These are phyloP conservation scores for Thumatha senex DNA, from an alignment of 2,888 invertebrate genomes.

Conservation along the genomic window DNA sequence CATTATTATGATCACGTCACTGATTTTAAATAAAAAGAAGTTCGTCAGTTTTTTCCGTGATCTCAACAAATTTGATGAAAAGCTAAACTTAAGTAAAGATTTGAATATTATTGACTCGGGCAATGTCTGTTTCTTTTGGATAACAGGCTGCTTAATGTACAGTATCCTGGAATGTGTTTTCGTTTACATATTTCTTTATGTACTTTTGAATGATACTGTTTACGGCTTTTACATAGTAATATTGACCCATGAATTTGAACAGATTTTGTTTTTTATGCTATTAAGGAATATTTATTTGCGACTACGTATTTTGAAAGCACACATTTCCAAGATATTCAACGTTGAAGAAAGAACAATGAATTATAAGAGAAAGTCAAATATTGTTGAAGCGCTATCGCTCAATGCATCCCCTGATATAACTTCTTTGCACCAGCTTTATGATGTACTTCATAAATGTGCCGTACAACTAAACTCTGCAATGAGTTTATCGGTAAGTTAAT, in stretches of 20 bases:
- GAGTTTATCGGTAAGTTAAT: constrained; percentile 56
- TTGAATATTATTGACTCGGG: constrained; percentile 33
- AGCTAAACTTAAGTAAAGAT: constrained; percentile 50
- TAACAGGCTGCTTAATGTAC: constrained; percentile 32
- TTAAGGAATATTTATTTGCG: constrained; percentile 48
- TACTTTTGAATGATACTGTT: constrained; percentile 18
- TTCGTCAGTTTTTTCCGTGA: constrained; percentile 45
- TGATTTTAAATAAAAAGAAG: constrained; percentile 42
- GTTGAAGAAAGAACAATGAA: constrained; percentile 20
- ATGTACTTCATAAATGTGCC: constrained; percentile 59
- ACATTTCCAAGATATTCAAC: constrained; percentile 46
- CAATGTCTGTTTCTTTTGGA: constrained; percentile 29
- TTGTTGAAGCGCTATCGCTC: constrained; percentile 50
- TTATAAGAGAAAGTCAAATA: constrained; percentile 25
- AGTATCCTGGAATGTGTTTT: constrained; percentile 42
- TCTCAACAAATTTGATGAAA: constrained; percentile 50
- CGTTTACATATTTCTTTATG: constrained; percentile 26
- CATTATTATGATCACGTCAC: constrained; percentile 40
- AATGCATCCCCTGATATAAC: constrained; percentile 50
- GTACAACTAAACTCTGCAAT: constrained; percentile 60
- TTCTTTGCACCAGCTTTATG: constrained; percentile 59
- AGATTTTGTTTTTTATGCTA: constrained; percentile 49
- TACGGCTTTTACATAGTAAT: constrained; percentile 36
- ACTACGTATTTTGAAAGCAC: constrained; percentile 56
- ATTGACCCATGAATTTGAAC: constrained; percentile 56